Percentiles rank a stretch among this genome's conserved stretches.
Conservation (phyloP, 2,113 vertebrate genomes). For the Anas platyrhynchos region DNA sequence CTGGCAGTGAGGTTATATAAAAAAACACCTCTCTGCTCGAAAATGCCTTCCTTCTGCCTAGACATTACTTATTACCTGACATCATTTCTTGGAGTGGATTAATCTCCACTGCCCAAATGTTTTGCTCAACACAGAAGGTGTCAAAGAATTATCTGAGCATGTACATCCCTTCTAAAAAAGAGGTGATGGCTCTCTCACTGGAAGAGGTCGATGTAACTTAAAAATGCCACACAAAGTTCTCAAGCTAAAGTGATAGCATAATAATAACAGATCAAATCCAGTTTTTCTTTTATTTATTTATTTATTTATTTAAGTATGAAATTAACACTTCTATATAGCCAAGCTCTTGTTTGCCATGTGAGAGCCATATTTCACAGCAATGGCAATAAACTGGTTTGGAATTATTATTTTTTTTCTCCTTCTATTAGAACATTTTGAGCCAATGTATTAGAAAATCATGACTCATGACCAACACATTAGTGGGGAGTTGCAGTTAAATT, state of each 20-base stretch:
- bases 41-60: slow-evolving; percentile 26
- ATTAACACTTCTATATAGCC: neutral
- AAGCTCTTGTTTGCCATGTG: neutral
- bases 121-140: neutral
- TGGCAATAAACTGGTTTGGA: neutral
- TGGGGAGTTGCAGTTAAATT: neutral
- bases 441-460: neutral
- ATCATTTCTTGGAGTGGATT: slow-evolving; percentile 12
- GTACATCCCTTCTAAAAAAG: neutral
- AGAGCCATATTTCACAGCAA: neutral
- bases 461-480: neutral
- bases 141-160: neutral
- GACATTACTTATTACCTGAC: slow-evolving; percentile 43
- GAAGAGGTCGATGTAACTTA: neutral
- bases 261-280: neutral
- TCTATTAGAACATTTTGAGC: neutral
- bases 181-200: neutral
- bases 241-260: neutral
- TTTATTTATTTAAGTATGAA: neutral
- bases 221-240: neutral
- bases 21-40: neutral
- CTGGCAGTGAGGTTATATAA: slow-evolving; percentile 49
- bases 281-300: neutral
- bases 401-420: neutral
- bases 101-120: neutral